Evolutionary conservation across 2,113 vertebrate genomes (phyloP), one percentile per base, ranked within the genome.

Genomic region (Pantherophis guttatus): DNA sequence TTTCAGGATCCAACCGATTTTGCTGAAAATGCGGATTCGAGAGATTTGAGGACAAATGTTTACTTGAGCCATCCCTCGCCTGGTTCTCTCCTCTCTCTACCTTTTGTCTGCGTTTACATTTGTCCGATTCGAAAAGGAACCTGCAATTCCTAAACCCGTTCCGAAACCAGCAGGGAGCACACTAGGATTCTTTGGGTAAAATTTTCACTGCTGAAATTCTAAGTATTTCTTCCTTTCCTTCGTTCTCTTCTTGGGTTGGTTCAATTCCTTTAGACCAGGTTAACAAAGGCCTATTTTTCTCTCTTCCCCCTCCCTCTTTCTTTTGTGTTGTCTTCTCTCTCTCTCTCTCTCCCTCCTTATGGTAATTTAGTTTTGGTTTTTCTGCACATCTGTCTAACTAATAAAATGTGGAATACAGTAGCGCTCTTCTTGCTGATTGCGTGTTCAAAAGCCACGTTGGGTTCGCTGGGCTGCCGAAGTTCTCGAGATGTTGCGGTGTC

Each of bases 331-430:
- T 97, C 95, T 44, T 44, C 39, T 44, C 39, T 97, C 95, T 93
- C n/a, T n/a, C 94, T 92, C 95, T 93, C 94, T 92, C 54, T 55
- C 54, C 15, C 93, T 62, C 90, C 94, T 95, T 95, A 97, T 94
- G 97, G 97, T 98, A 97, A 95, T 97, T 98, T 97, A 97, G 97
- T 97, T 98, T 98, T 97, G 98, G 96, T 97, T 98, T 97, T 97
- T 97, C 97, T 98, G 97, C 98, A 97, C 97, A 97, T 96, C 97
- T 98, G 97, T 98, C 98, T 97, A 98, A 59, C 96, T 98, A 98
- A 98, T 98, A 98, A 98, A 98, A 98, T 97, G 97, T 98, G 97
- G 98, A 97, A 98, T 98, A 96, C 98, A 97, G 95, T 23, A 92
- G 59, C 94, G 89, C 93, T 6, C 93, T 19, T 94, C 89, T 95